Conservation (phyloP, 2,113 vertebrate species). For the Eleginops maclovinus region DNA sequence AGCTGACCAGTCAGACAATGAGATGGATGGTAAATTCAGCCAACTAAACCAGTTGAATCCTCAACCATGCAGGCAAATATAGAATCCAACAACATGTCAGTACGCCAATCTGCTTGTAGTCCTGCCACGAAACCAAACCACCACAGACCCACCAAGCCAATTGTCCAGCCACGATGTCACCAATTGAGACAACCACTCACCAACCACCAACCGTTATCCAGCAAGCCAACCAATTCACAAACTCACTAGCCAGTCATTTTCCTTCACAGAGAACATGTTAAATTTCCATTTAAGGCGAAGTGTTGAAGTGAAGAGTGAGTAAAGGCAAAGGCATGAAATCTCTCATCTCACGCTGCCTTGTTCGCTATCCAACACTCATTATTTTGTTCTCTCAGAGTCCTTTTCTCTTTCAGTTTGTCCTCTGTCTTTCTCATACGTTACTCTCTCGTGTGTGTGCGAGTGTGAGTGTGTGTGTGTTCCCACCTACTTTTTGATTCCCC, state of each 20-base stretch:
- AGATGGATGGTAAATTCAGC: background rate
- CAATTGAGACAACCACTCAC: conserved; percentile 14
- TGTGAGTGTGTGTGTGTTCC: background rate
- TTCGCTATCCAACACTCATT: conserved; percentile 58
- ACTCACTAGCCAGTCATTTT: conserved; percentile 9
- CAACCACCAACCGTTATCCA: background rate
- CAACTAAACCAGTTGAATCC: too few relatives aligned
- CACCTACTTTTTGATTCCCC: conserved; percentile 15
- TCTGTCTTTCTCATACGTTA: conserved; percentile 17
- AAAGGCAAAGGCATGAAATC: conserved; percentile 53
- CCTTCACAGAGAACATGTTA: conserved; percentile 21
- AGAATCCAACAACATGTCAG: background rate
- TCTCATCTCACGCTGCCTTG: conserved; percentile 54
- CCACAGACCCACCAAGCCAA: conserved; percentile 2
- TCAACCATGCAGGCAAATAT: too few relatives aligned
- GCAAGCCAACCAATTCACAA: background rate
- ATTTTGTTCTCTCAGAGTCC: conserved; percentile 29
- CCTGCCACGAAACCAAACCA: background rate
- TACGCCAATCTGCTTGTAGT: background rate
- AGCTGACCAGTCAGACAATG: background rate
- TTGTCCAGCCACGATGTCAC: conserved; percentile 10
- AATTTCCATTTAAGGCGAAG: conserved; percentile 46
- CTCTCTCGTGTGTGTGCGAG: background rate
- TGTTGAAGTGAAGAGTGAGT: conserved; percentile 39
- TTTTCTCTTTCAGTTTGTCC: conserved; percentile 28